Conservation (phyloP, 2,113 vertebrate genomes). For the Parotia lawesii region DNA sequence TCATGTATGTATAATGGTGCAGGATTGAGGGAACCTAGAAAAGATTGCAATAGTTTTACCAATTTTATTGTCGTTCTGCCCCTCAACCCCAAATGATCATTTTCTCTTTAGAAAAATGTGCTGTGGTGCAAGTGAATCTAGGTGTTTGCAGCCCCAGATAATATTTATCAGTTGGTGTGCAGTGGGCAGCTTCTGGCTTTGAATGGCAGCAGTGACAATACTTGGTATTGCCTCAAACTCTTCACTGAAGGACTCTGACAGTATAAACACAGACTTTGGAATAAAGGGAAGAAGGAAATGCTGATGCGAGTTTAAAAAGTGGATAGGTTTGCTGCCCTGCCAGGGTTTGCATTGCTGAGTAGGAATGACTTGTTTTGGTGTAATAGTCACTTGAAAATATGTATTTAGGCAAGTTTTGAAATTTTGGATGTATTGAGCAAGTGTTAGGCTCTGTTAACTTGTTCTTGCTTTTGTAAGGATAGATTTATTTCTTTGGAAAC, state of each 20-base stretch:
- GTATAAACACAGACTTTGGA: neutral
- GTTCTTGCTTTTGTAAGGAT: neutral
- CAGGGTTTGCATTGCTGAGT: neutral
- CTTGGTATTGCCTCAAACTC: neutral
- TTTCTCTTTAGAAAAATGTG: neutral
- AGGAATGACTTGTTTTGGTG: neutral
- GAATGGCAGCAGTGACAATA: neutral
- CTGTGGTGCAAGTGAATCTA: neutral
- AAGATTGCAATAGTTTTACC: neutral
- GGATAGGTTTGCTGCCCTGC: neutral
- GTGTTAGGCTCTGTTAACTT: neutral
- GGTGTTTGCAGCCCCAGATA: neutral
- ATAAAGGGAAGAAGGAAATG: neutral
- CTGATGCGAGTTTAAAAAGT: neutral
- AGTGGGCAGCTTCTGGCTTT: neutral
- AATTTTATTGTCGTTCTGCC: neutral
- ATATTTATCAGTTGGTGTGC: neutral
- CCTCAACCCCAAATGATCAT: neutral
- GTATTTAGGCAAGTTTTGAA: neutral
- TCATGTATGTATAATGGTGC: neutral
- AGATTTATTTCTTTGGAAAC: neutral
- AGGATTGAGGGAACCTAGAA: neutral
- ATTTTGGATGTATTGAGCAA: neutral
- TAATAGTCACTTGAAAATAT: neutral
- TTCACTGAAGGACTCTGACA: neutral